Percentiles rank a stretch among this genome's conserved stretches.
These are phyloP conservation scores for Himantopus leucocephalus DNA, from an alignment of 2,113 vertebrate genomes.

Conservation along the genomic window DNA sequence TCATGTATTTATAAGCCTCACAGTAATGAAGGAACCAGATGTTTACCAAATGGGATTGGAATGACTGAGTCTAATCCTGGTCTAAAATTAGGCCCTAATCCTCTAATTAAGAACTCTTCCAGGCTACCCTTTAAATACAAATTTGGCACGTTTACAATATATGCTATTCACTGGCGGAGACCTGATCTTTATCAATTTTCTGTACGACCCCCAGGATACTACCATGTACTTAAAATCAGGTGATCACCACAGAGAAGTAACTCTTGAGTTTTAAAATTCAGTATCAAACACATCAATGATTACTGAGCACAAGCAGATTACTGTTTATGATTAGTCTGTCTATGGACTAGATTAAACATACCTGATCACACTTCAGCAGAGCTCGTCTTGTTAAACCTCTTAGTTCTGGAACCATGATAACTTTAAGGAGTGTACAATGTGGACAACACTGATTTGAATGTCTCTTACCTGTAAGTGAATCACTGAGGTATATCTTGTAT, in stretches of 20 bases:
- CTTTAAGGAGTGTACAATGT: neutral
- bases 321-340: neutral
- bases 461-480: conserved; percentile 89
- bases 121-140: neutral
- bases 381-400: neutral
- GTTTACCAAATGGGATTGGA: neutral
- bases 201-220: neutral
- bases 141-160: neutral
- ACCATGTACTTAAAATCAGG: neutral
- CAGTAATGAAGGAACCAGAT: neutral
- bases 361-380: neutral
- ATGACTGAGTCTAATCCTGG: neutral
- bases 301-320: neutral
- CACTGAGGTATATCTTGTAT: conserved; percentile 98
- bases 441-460: neutral
- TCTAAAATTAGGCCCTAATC: neutral
- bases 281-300: neutral
- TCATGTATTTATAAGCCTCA: neutral
- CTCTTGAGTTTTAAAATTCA: neutral
- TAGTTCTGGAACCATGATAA: neutral
- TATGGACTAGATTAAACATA: neutral
- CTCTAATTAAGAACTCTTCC: neutral
- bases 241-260: neutral
- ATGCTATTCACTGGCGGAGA: neutral
- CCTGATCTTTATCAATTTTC: neutral